Evolutionary conservation across 2,888 invertebrate species (phyloP).

Genomic region (Willowsia nigromaculata): DNA sequence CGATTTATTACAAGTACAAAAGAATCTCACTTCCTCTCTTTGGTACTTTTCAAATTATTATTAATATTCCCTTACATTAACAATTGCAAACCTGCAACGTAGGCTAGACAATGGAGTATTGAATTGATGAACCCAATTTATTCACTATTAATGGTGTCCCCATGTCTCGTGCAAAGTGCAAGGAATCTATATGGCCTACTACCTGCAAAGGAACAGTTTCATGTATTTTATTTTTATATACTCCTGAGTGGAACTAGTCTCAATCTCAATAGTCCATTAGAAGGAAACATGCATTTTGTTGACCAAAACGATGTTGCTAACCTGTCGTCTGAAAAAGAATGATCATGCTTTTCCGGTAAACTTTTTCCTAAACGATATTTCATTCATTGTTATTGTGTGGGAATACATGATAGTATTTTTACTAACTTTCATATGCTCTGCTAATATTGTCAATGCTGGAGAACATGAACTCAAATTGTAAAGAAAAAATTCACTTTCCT

Average conservation of each 20-base stretch:
- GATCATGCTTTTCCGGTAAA: slow-evolving; percentile 9
- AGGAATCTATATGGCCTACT: neutral
- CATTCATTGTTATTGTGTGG: neutral
- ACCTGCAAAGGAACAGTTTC: neutral
- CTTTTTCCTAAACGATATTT: neutral
- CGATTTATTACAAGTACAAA: neutral
- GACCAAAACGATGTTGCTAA: slow-evolving; percentile 20
- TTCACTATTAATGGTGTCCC: neutral
- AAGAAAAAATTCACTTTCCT: slow-evolving; percentile 20
- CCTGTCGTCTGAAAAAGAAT: slow-evolving; percentile 50
- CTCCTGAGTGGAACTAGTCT: neutral
- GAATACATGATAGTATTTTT: too few species aligned
- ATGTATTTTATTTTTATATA: neutral
- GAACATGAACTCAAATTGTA: neutral
- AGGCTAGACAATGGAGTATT: neutral
- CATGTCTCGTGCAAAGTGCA: neutral
- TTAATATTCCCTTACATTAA: neutral
- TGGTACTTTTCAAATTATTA: neutral
- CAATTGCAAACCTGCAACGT: neutral
- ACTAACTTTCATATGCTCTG: neutral
- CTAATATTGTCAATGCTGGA: neutral
- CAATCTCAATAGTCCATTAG: neutral
- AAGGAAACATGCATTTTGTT: neutral
- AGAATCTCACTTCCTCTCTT: neutral
- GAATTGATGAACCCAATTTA: neutral